A percentile compares a stretch with the other conserved stretches of the same genome.
Conservation (phyloP, 2,888 invertebrate genomes). For the Caenorhabditis macrosperma region DNA sequence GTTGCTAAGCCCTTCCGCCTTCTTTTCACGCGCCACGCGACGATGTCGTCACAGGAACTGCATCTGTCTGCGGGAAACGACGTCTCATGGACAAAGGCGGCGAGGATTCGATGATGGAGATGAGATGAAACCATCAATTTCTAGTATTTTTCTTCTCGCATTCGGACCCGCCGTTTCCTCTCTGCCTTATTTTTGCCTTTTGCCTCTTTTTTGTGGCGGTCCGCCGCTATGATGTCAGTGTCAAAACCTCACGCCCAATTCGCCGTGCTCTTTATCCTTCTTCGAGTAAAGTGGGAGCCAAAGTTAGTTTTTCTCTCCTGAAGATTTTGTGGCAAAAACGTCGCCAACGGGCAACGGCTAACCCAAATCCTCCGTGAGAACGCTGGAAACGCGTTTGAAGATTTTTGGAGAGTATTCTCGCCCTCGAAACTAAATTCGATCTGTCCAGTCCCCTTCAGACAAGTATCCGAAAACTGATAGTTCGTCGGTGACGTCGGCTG, state of each 20-base stretch:
- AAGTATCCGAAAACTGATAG: slow-evolving; percentile 41
- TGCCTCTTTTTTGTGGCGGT: slow-evolving; percentile 6
- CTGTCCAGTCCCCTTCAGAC: slow-evolving; percentile 19
- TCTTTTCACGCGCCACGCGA: slow-evolving; percentile 29
- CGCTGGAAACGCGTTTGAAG: neutral
- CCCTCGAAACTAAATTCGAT: neutral
- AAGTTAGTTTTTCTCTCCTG: slow-evolving; percentile 6
- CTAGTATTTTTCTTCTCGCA: slow-evolving; percentile 41
- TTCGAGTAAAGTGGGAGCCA: slow-evolving; percentile 41
- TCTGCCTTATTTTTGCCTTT: slow-evolving; percentile 43
- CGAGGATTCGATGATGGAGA: neutral
- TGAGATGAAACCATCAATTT: slow-evolving; percentile 34
- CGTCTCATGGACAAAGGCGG: too few relatives aligned
- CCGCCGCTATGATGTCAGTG: slow-evolving; percentile 43
- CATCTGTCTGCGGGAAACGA: slow-evolving; percentile 2
- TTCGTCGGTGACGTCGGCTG: slow-evolving; percentile 38
- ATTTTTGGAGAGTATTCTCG: too few relatives aligned
- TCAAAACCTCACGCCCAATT: slow-evolving; percentile 51
- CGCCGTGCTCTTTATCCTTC: slow-evolving; percentile 48
- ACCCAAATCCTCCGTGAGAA: slow-evolving; percentile 38
- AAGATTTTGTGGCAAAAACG: slow-evolving; percentile 36
- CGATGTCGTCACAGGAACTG: slow-evolving; percentile 56
- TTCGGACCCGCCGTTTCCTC: slow-evolving; percentile 34
- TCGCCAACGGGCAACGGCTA: slow-evolving; percentile 3
- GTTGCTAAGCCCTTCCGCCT: slow-evolving; percentile 54